These are phyloP conservation scores for Fregetta grallaria DNA, from an alignment of 2,113 vertebrate genomes.

Conservation along the genomic window DNA sequence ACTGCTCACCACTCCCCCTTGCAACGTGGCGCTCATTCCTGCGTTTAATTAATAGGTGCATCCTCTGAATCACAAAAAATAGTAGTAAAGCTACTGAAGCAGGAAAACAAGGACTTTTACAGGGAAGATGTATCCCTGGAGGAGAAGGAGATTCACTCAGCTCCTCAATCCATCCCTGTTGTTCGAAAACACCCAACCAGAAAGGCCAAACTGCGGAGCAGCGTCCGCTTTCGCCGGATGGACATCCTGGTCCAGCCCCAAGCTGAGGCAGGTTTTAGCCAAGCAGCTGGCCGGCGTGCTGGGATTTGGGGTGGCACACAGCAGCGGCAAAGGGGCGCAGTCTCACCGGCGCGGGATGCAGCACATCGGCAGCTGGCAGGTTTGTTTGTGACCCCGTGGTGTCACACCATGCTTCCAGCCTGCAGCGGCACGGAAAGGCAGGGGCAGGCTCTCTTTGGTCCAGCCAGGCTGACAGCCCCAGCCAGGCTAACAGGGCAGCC, in stretches of 20 bases:
- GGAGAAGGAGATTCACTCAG: neutral
- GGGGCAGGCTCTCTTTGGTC: neutral
- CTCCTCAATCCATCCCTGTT: too few species aligned
- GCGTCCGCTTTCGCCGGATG: neutral
- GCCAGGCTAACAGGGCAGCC: neutral
- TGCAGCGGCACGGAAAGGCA: neutral
- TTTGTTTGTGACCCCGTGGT: neutral
- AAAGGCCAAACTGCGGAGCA: neutral
- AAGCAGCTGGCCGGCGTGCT: too few species aligned
- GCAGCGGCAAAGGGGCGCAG: neutral
- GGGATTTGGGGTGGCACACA: too few species aligned
- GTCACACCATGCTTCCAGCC: neutral
- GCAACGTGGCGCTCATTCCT: accelerated
- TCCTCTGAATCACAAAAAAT: neutral
- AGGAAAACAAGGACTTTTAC: neutral
- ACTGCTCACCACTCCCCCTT: neutral
- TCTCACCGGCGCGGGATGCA: neutral
- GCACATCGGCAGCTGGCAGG: neutral
- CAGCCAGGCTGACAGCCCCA: neutral
- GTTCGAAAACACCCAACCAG: neutral
- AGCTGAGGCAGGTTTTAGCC: accelerated
- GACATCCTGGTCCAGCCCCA: neutral
- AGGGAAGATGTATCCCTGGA: neutral
- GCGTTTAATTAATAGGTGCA: too few species aligned
- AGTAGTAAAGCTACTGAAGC: neutral